Evolutionary conservation across 1,140 invertebrate genomes (phyloP), one percentile per base, ranked within the genome.

Genomic region (Pseudoatta argentina): DNA sequence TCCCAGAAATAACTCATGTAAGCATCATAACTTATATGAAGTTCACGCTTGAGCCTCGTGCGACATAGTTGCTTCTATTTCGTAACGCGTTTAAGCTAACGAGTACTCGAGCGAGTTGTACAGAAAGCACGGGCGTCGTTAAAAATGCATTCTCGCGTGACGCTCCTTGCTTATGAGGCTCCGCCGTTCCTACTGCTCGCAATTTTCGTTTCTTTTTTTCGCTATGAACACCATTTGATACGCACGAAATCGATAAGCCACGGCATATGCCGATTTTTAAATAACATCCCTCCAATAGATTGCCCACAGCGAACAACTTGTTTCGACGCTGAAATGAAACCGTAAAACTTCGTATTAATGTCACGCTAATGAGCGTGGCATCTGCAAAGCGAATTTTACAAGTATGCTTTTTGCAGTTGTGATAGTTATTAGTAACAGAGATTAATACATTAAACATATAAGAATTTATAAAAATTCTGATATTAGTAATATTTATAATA

Each of bases 121-220:
- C 34, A 24, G 21, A 59, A 64, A 34, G 67, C 21, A 87, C 57
- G 61, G 39, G 24, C 6, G 21, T 51, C 77, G 67, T 90, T 83
- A 91, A 89, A 88, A 88, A 88, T 88, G 79, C 61, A 88, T 81
- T 18, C 75, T 90, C 67, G 89, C 86, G 87, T 91, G 89, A 21
- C 18, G 30, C 72, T 10, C n/a, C 14, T 73, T 21, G 12, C 34
- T 34, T 39, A 21, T n/a, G 55, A 30, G 64, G n/a, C 72, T 59
- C 39, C 12, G 21, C 24, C 63, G 39, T 14, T 18, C 39, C 12
- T 27, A 14, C 55, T 14, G 10, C 4, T 3, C 69, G 53, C 24
- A 30, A 12, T 72, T 75, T 55, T 57, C 39, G n/a, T 88, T 48
- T 48, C 55, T 81, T 24, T 86, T 72, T 66, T 71, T 39, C 66